Conservation (phyloP, 2,888 invertebrate genomes). For the Himalopsyche kuldschensis region DNA sequence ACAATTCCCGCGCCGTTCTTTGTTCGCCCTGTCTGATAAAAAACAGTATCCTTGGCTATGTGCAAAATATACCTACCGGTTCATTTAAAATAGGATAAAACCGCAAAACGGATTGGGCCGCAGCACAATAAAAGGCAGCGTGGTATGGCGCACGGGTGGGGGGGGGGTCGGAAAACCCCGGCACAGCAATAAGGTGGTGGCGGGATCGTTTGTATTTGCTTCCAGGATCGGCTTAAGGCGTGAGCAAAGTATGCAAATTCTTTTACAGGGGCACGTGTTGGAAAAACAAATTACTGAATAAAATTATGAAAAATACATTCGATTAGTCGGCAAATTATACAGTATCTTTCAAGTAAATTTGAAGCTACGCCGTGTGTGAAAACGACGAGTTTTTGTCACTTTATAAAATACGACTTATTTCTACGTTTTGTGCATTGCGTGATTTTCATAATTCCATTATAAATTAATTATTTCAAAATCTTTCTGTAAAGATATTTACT, state of each 20-base stretch:
- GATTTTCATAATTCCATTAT: too few relatives aligned
- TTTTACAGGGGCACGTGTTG: neutral
- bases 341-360: too few relatives aligned
- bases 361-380: too few relatives aligned
- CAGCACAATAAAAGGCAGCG: neutral
- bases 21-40: neutral
- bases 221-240: neutral
- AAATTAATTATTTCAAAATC: too few relatives aligned
- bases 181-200: neutral
- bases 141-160: neutral
- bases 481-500: too few relatives aligned
- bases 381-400: too few relatives aligned
- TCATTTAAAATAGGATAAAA: slow-evolving; percentile 6
- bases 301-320: neutral
- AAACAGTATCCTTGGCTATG: neutral
- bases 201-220: neutral
- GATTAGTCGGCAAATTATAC: neutral
- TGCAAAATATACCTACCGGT: neutral
- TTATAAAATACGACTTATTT: too few relatives aligned
- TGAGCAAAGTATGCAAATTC: neutral
- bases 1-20: neutral
- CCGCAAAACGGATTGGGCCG: slow-evolving; percentile 9
- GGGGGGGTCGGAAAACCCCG: neutral
- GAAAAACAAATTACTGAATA: neutral
- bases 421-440: too few relatives aligned